phyloP scores from a whole-genome alignment of 2,797 vertebrate genomes.

The Artibeus jamaicensis region DNA sequence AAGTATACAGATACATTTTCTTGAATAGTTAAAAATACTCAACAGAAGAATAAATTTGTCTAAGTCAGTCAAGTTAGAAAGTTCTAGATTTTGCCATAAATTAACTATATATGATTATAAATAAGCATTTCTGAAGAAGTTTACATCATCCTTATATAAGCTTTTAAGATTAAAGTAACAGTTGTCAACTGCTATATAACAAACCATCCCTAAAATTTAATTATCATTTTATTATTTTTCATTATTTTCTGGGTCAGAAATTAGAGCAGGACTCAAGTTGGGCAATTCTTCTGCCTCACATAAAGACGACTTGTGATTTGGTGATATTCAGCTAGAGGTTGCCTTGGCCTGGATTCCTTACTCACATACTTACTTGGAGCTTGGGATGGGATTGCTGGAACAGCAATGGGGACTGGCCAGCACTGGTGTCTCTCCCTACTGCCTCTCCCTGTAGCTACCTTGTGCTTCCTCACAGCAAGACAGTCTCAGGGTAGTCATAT shows the following conservation, averaged over 20 bases:
- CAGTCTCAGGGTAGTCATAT: too few relatives aligned
- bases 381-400: too few relatives aligned
- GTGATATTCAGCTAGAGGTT: not conserved
- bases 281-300: not conserved
- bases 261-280: not conserved
- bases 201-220: not conserved
- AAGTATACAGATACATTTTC: constrained; percentile 49
- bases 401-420: not conserved
- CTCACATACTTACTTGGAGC: not conserved
- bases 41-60: constrained; percentile 39
- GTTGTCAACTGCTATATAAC: not conserved
- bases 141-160: not conserved
- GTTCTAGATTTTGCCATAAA: constrained; percentile 44
- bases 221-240: constrained; percentile 7
- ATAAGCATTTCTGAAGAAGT: constrained; percentile 40
- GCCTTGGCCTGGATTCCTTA: not conserved
- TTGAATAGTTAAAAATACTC: constrained; percentile 33
- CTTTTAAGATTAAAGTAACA: constrained; percentile 25
- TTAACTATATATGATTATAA: constrained; percentile 30
- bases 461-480: not conserved
- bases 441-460: not conserved
- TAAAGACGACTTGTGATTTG: not conserved
- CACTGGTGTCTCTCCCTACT: not conserved
- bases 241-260: not conserved
- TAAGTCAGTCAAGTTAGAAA: constrained; percentile 8